Base-by-base conservation (phyloP, 2,797 vertebrate genomes). In the Chaenodraco wilsoni region DNA sequence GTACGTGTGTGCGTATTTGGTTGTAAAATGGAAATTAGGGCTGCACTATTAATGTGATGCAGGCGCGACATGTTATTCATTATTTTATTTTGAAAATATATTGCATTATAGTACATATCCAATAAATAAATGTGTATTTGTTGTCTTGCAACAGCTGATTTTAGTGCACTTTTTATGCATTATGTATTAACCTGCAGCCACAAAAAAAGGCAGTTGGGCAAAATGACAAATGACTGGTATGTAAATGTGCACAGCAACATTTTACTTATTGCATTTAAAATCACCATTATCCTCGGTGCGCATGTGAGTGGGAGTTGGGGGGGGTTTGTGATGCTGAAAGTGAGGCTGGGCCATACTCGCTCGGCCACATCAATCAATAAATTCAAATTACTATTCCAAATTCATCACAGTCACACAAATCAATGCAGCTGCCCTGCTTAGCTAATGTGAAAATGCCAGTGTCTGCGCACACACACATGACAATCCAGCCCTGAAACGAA, bases 361-460 rank as follows among this genome's bases (percentile, higher is more conserved):
- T 90, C 88, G 94, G 91, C 94, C 91, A 93, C 94, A 91, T 94
- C 87, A 95, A 95, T 96, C 96, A 94, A 96, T 96, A 96, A 90
- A 93, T 96, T 96, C 94, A 95, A 96, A 96, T 97, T 95, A 95
- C 95, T 93, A 92, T 95, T 95, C 95, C 95, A 95, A 96, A 96
- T 97, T 96, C 96, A 96, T 97, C 96, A 96, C 94, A 94, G 87
- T 93, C 90, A 90, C 94, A 92, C 87, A 82, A 94, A 96, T 96
- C 96, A 95, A 96, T 97, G 91, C 90, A 88, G 93, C 76, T 88
- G 93, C 92, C 91, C 89, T 92, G 91, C 94, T 95, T 95, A 94
- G 94, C 95, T 95, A 95, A 94, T 95, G 94, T 94, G 94, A 94
- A 95, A 95, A 95, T 93, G 84, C 88, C 89, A 89, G 87, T 90